phyloP scores from a whole-genome alignment of 2,113 vertebrate genomes.

The Eubucco bourcierii region DNA sequence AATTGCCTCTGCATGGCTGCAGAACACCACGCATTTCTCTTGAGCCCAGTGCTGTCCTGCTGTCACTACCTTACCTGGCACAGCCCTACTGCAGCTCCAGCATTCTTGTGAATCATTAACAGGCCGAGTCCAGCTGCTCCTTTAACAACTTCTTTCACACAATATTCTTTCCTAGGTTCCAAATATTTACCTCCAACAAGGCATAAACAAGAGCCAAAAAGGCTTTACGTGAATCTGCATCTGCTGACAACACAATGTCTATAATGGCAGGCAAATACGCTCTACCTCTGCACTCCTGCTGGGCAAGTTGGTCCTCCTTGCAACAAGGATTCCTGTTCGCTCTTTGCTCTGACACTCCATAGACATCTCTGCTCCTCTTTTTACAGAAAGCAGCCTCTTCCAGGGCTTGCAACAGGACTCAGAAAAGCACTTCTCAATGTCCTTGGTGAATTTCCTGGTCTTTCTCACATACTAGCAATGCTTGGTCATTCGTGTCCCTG shows the following conservation, averaged over 20 bases:
- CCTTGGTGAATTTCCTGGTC: neutral
- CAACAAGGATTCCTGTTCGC: neutral
- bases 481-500: neutral
- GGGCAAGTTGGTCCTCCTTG: neutral
- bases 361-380: neutral
- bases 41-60: neutral
- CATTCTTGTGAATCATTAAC: conserved; percentile 18
- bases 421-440: neutral
- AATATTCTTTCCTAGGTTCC: neutral
- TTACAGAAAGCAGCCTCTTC: neutral
- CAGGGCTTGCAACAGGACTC: neutral
- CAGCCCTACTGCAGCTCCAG: neutral
- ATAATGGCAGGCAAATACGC: neutral
- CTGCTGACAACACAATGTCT: neutral
- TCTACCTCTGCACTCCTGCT: neutral
- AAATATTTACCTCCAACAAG: neutral
- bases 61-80: neutral
- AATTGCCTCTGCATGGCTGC: neutral
- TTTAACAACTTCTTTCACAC: neutral
- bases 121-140: neutral
- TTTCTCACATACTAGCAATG: neutral
- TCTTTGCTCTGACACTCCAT: neutral
- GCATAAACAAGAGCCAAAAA: neutral
- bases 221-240: neutral
- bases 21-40: neutral